These are phyloP conservation scores for Stenichneumon culpator DNA, from an alignment of 2,888 invertebrate genomes.

Conservation along the genomic window DNA sequence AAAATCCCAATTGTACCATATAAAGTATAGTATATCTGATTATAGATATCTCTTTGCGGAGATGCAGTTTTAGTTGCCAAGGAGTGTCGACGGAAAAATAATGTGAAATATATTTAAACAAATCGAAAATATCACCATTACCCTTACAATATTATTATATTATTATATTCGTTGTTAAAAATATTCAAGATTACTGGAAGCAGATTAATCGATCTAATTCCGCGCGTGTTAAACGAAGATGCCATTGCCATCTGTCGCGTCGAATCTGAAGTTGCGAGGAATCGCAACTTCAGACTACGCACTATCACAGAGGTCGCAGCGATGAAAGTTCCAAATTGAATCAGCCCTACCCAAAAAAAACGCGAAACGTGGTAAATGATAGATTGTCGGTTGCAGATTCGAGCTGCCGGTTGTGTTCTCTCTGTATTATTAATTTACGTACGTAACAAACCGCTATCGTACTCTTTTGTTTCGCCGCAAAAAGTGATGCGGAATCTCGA, in stretches of 20 bases:
- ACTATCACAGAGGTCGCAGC: background rate
- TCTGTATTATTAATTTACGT: slow-evolving; percentile 35
- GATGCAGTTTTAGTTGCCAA: slow-evolving; percentile 36
- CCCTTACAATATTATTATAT: background rate
- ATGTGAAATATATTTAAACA: slow-evolving; percentile 35
- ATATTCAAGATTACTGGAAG: background rate
- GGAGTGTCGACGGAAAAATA: slow-evolving; percentile 29
- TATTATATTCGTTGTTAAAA: background rate
- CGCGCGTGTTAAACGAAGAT: background rate
- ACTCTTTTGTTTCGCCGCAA: background rate
- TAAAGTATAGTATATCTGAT: slow-evolving; percentile 39
- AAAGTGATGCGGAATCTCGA: background rate
- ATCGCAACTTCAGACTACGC: no score
- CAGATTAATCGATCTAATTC: background rate
- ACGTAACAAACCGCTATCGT: slow-evolving; percentile 36
- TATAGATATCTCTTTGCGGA: slow-evolving; percentile 37
- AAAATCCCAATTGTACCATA: slow-evolving; percentile 51
- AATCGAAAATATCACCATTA: background rate
- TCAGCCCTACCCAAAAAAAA: background rate
- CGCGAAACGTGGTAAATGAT: slow-evolving; percentile 47
- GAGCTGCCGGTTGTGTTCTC: slow-evolving; percentile 44
- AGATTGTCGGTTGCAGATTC: slow-evolving; percentile 22
- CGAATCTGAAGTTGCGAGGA: background rate
- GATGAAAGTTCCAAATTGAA: slow-evolving; percentile 10
- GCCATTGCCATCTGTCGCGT: background rate